Base-by-base conservation (phyloP, 2,888 invertebrate genomes). In the Lydus trimaculatus region DNA sequence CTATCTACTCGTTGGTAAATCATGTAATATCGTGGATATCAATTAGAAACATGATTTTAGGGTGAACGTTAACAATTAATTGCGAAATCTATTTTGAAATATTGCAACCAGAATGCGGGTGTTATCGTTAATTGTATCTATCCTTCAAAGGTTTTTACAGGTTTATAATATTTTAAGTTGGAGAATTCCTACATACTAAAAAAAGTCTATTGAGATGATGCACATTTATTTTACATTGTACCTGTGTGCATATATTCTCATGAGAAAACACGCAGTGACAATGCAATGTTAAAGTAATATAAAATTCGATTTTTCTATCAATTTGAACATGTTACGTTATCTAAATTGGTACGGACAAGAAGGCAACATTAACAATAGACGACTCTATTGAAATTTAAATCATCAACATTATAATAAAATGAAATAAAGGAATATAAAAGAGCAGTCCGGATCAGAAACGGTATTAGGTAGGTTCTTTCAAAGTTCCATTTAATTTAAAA, bases 241-340 rank as follows among this genome's bases (percentile, higher is more conserved):
- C 9, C 20, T 52, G 48, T 52, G 9, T 25, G 25, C 25, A 1
- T 56, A 13, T 39, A 68, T 67, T 67, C 67, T 61, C 64, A 61
- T 20, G 64, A 64, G 67, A 61, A 67, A 67, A 67, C 64, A 67
- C 67, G 39, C 63, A n/a, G n/a, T 58, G 23, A 25, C 59, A 63
- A 59, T 39, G 48, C 61, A 56, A 31, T 33, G 52, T 52, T 65
- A 62, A 23, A 62, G 48, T 33, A 65, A 48, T 48, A 65, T 61
- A 43, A 48, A 60, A 65, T 28, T 36, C 61, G 61, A 61, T 39
- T 39, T 61, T 61, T 36, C 39, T 39, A 61, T 61, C 61, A 33
- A 36, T 17, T 48, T 60, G 23, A 23, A 31, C 6, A 58, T 4
- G 56, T 56, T 1, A 20, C 48, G 1, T 48, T 20, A 48, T 20